phyloP scores from a whole-genome alignment of 2,888 invertebrate species.

The Caenorhabditis panamensis region DNA sequence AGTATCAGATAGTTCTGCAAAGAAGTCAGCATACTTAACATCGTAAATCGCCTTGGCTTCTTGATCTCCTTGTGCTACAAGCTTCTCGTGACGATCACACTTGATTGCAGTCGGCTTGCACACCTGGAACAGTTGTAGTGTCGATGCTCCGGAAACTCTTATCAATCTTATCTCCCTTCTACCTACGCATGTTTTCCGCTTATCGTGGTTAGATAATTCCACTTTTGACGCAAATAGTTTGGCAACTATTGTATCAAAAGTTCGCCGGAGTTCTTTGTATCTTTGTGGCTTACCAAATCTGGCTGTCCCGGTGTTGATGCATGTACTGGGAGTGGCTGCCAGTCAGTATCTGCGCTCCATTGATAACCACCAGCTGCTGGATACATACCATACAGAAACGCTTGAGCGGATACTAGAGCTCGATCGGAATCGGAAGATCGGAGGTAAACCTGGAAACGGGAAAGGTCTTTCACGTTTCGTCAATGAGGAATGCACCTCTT shows the following conservation, averaged over 20 bases:
- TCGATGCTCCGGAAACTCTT: conserved; percentile 36
- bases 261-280: neutral
- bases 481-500: conserved; percentile 59
- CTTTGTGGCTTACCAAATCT: conserved; percentile 67
- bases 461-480: too few species aligned
- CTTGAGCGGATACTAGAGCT: conserved; percentile 88
- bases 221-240: conserved; percentile 24
- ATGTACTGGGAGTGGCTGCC: conserved; percentile 76
- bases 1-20: conserved; percentile 58
- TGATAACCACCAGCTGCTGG: conserved; percentile 78
- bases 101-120: conserved; percentile 63
- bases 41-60: conserved; percentile 35
- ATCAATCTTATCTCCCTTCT: conserved; percentile 14
- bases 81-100: conserved; percentile 53
- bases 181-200: conserved; percentile 28
- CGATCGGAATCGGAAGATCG: conserved; percentile 82
- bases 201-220: neutral
- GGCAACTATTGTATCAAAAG: conserved; percentile 17
- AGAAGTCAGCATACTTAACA: conserved; percentile 69
- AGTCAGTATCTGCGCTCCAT: conserved; percentile 55
- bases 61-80: conserved; percentile 35
- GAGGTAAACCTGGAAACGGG: conserved; percentile 76
- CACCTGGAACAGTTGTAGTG: conserved; percentile 41
- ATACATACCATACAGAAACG: conserved; percentile 89
- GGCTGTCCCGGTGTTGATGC: conserved; percentile 62